Base-by-base conservation (phyloP, 2,797 vertebrate genomes). In the Pipistrellus pipistrellus region DNA sequence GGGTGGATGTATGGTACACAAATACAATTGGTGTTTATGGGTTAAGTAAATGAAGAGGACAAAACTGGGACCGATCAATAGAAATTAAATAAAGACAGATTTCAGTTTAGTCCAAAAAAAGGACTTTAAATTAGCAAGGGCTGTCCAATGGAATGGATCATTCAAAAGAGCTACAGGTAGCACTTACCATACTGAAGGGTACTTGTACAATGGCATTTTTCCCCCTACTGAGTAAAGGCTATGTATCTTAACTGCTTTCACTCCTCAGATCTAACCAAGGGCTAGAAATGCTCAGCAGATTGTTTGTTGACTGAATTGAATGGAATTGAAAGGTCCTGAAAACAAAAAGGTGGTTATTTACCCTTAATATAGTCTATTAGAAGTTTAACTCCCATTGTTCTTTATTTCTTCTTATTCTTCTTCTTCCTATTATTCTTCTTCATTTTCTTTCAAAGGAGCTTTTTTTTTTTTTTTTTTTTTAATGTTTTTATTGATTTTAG, bases 281-380 rank as follows among this genome's bases (percentile, higher is more conserved):
- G 35, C 71, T 73, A 46, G 32, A 77, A 86, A 94, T 88, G 20
- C 17, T 77, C 71, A 46, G 44, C 62, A 77, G 55, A 51, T 84
- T 84, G 68, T 91, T 87, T 93, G 41, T 17, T 87, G 30, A 82
- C 46, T 59, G 30, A 68, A 53, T 1, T 88, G 77, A 41, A 55
- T 9, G 86, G 38, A 88, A 94, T 76, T 93, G 59, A 83, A 80
- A 89, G 87, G 25, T 8, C 20, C 48, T 73, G 32, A 44, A 93
- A 87, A 87, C 53, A 81, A 81, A 96, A 95, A 77, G 62, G 44
- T 62, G 20, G 41, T 17, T 91, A 93, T 90, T 93, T 90, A 44
- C 3, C 32, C 32, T 88, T 90, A 75, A 85, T 30, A 81, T 23
- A 44, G 64, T 35, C 93, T 62, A 71, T 21, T 91, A 20, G 41